Evolutionary conservation across 2,888 invertebrate species (phyloP), one percentile per base, ranked within the genome.

Genomic region (Dryobota labecula): DNA sequence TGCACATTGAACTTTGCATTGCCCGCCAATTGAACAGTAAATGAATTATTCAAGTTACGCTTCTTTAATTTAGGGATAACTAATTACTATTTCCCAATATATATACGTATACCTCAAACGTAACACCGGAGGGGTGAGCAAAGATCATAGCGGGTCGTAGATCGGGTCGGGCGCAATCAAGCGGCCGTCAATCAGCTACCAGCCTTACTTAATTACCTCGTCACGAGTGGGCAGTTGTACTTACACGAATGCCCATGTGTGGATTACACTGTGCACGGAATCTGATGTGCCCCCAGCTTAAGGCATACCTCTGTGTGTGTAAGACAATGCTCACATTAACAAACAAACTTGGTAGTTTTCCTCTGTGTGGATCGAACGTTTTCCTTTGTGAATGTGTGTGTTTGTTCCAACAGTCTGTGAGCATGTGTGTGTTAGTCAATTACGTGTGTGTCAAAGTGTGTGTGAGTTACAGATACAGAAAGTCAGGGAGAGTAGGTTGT

Each of bases 151-250:
- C 75, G 78, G 78, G 82, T 82, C 77, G 83, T 81, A 78, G 87
- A 83, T 84, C 84, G 86, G 88, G 87, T 76, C 82, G 84, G 83
- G 80, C 80, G 89, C 91, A 92, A 92, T 92, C 92, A 91, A 84
- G 84, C 89, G 89, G 82, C 88, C 89, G 92, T 91, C 92, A 92
- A 90, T 91, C 91, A 87, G 84, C 82, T 70, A 70, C 86, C 81
- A 80, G 86, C 89, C 89, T 91, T 91, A 91, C 90, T 91, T 92
- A 91, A 91, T 91, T 91, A 90, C 91, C 89, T 86, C 84, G 84
- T 84, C 82, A 88, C 85, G 83, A 87, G 84, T 76, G 82, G 78
- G 69, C 75, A 86, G 78, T 80, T 71, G 36, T 64, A 81, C 51
- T 71, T 70, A 76, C 63, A 79, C 58, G 33, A 60, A 3, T 70